A percentile compares a stretch with the other conserved stretches of the same genome.
These are phyloP conservation scores for Ctenosaura bakeri DNA, from an alignment of 2,797 vertebrate genomes.

Conservation along the genomic window DNA sequence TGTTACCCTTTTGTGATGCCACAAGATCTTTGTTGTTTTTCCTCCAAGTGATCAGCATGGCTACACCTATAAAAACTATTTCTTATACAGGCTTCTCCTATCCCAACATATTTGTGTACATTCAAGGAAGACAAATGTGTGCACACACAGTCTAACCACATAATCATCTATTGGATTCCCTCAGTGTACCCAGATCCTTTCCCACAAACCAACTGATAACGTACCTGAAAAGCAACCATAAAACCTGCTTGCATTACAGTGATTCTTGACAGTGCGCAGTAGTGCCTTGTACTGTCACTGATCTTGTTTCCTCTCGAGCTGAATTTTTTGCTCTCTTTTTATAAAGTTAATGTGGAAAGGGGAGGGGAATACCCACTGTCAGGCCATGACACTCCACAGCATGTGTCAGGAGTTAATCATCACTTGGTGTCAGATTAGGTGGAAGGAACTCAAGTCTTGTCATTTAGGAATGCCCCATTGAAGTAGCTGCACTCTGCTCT, in stretches of 20 bases:
- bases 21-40: no score
- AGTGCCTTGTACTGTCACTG: rapidly evolving
- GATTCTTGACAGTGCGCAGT: rapidly evolving
- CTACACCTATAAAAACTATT: background rate
- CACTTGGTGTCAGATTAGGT: background rate
- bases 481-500: background rate
- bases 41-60: no score
- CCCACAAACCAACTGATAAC: background rate
- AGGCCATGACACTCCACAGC: rapidly evolving
- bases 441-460: background rate
- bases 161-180: background rate
- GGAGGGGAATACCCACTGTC: background rate
- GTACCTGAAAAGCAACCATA: rapidly evolving
- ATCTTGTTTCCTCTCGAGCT: rapidly evolving
- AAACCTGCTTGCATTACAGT: rapidly evolving
- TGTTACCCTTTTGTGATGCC: no score
- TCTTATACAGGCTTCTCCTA: background rate
- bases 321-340: rapidly evolving
- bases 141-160: background rate
- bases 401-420: background rate
- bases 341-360: background rate
- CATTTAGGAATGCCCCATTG: rapidly evolving
- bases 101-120: background rate
- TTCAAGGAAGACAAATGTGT: background rate
- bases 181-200: background rate